phyloP scores from a whole-genome alignment of 1,140 invertebrate species.

The Dryas iulia region DNA sequence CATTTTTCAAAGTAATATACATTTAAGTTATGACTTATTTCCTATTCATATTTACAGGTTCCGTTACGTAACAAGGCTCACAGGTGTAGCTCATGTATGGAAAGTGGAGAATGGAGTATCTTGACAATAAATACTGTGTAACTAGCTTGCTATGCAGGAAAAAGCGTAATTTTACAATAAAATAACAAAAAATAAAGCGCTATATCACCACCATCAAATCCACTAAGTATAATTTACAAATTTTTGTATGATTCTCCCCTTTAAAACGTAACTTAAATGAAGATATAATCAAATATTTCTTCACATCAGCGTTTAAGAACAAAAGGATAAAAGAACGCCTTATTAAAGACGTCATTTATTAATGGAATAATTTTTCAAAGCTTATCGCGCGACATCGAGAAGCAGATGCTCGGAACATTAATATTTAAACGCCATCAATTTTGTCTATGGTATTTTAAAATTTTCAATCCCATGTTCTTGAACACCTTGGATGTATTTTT shows the following conservation, averaged over 20 bases:
- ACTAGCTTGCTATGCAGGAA: too few relatives aligned
- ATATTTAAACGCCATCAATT: conserved; percentile 9
- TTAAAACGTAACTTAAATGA: not conserved
- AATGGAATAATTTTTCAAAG: conserved; percentile 67
- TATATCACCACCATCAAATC: not conserved
- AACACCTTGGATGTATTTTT: not conserved
- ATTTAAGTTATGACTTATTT: too few relatives aligned
- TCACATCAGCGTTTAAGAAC: conserved; percentile 1
- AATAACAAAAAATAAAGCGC: too few relatives aligned
- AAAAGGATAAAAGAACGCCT: not conserved
- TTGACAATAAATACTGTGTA: too few relatives aligned
- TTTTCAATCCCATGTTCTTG: conserved; percentile 3
- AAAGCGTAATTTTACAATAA: too few relatives aligned
- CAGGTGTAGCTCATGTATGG: too few relatives aligned
- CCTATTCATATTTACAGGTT: too few relatives aligned
- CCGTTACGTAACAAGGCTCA: too few relatives aligned
- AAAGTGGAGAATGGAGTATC: too few relatives aligned
- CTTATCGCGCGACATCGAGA: conserved; percentile 54
- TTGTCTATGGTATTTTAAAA: conserved; percentile 1
- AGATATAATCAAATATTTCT: not conserved
- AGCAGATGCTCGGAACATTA: conserved; percentile 9
- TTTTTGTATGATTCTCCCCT: not conserved
- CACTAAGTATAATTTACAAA: not conserved
- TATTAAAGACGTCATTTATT: conserved; percentile 46
- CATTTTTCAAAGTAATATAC: too few relatives aligned